Conservation (phyloP, 1,140 invertebrate species). For the Ostrea edulis region DNA sequence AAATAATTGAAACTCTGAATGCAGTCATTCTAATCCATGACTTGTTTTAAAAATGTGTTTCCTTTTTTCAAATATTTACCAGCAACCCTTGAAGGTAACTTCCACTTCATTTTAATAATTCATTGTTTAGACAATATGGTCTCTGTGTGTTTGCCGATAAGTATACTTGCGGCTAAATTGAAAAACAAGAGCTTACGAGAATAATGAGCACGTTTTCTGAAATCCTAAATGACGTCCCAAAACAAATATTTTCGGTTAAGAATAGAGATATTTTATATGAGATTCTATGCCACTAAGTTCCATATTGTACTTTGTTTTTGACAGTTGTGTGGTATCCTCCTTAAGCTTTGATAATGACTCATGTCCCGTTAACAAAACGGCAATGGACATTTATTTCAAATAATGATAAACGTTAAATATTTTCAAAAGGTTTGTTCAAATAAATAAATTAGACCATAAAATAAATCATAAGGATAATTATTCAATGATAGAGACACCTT, state of each 20-base stretch:
- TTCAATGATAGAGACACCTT: too few relatives aligned
- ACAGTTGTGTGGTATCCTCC: background rate
- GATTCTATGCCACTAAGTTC: background rate
- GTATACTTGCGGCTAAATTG: background rate
- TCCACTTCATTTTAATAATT: background rate
- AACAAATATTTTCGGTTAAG: background rate
- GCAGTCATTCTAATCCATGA: too few relatives aligned
- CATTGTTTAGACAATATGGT: background rate
- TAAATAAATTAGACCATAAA: too few relatives aligned
- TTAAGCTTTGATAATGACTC: background rate
- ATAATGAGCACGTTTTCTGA: background rate
- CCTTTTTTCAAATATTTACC: background rate
- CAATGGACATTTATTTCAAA: background rate
- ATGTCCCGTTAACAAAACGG: background rate
- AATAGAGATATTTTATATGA: background rate
- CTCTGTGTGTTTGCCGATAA: background rate
- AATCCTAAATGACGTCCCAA: background rate
- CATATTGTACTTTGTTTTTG: background rate
- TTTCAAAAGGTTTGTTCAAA: too few relatives aligned
- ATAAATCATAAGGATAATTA: too few relatives aligned
- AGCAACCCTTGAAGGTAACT: background rate
- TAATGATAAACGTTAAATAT: background rate
- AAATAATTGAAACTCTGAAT: too few relatives aligned
- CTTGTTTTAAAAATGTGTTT: too few relatives aligned
- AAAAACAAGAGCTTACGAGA: background rate